Conservation (phyloP, 2,888 invertebrate genomes). For the Eupsilia transversa region DNA sequence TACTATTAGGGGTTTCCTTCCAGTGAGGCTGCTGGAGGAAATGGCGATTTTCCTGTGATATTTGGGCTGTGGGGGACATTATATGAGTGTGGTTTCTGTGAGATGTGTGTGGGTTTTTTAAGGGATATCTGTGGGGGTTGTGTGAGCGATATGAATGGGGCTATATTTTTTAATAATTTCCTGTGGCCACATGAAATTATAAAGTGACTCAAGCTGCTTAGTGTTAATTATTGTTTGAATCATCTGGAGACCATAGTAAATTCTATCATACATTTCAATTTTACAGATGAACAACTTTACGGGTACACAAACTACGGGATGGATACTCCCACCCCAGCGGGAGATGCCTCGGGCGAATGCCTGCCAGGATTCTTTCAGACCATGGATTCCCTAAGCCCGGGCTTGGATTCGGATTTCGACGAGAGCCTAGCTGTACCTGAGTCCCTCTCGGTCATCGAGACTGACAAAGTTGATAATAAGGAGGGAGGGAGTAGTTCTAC, state of each 20-base stretch:
- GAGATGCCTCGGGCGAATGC: constrained; percentile 81
- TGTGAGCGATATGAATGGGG: neutral
- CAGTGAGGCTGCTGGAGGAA: neutral
- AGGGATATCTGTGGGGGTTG: neutral
- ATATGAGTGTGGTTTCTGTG: neutral
- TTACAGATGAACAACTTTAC: constrained; percentile 86
- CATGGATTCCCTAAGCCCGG: constrained; percentile 89
- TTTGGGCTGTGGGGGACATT: neutral
- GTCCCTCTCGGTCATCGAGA: constrained; percentile 92
- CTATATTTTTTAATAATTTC: neutral
- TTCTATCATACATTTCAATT: neutral
- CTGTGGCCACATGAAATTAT: neutral
- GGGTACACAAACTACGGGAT: constrained; percentile 88
- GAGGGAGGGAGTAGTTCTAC: constrained; percentile 77
- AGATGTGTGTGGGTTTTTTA: neutral
- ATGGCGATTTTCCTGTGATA: neutral
- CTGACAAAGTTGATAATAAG: constrained; percentile 82
- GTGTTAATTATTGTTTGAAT: neutral
- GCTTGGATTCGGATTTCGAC: constrained; percentile 94
- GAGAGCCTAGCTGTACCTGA: constrained; percentile 95
- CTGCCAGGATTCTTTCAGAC: constrained; percentile 87
- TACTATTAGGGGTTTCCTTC: neutral
- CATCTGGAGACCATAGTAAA: neutral
- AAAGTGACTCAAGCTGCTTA: neutral
- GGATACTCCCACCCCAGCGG: constrained; percentile 85